Evolutionary conservation across 2,113 vertebrate genomes (phyloP), one percentile per base, ranked within the genome.

Genomic region (Lophotis ruficrista): DNA sequence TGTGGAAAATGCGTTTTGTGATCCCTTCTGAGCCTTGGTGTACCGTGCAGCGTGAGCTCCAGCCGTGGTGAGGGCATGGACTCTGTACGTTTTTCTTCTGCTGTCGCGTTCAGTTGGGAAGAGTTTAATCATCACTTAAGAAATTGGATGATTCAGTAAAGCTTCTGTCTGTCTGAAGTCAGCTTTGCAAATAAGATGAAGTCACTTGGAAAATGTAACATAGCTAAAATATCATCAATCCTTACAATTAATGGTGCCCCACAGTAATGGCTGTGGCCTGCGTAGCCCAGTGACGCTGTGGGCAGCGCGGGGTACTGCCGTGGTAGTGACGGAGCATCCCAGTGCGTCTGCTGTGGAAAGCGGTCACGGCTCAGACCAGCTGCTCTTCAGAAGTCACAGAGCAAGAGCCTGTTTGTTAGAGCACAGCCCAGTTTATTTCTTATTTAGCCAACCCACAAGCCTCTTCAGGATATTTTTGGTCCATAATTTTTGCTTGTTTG

Each of bases 61-160:
- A 57, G 72, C 60, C 18, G 4, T 12, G 48, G 33, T 5, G 28
- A 19, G 37, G 64, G 31, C 13, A 6, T 10, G 45, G 56, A 8
- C 38, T 37, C 64, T 28, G 58, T 54, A 19, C 86, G 38, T 28
- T 86, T 86, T 77, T 58, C 6, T 75, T 71, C 68, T 89, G 66
- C 83, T 79, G 41, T 38, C 12, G 0, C 10, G 8, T 45, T 60
- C 23, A 2, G 48, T 22, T 1, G 0, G 6, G 57, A n/a, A 33
- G 65, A 62, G 37, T 10, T 17, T 51, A 80, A 50, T 6, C 8
- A 75, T 30, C 87, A 89, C 58, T 82, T 73, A 41, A 61, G 81
- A 45, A 85, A 62, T 9, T 7, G 45, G 90, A 37, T 69, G 87
- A 94, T 73, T 90, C 72, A 31, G 43, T 68, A 66, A 88, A 88